A percentile compares a stretch with the other conserved stretches of the same genome.
These are phyloP conservation scores for Gouania willdenowi DNA, from an alignment of 2,797 vertebrate species.

Conservation along the genomic window DNA sequence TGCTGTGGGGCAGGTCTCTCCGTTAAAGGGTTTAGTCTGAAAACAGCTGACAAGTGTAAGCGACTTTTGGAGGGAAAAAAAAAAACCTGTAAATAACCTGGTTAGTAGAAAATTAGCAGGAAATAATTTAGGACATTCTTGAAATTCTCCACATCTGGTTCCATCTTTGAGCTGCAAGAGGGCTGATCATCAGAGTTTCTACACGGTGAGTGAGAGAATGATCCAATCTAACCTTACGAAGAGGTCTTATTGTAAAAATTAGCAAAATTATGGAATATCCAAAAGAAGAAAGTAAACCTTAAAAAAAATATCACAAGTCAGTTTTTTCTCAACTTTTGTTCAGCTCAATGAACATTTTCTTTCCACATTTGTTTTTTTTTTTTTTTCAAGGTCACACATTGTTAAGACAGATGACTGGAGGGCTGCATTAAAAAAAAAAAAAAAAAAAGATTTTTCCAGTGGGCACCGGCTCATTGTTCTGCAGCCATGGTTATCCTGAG, in stretches of 20 bases:
- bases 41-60: neutral
- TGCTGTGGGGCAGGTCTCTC: neutral
- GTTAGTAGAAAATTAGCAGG: conserved; percentile 33
- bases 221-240: too few species aligned
- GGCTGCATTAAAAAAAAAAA: too few species aligned
- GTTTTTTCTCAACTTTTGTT: too few species aligned
- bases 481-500: conserved; percentile 49
- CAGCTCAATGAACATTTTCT: too few species aligned
- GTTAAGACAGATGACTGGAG: conserved; percentile 4
- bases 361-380: neutral
- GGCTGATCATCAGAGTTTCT: conserved; percentile 2
- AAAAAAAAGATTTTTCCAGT: conserved; percentile 37
- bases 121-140: conserved; percentile 55
- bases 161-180: conserved; percentile 2
- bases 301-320: too few species aligned
- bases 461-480: conserved; percentile 66
- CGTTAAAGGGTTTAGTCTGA: conserved; percentile 5
- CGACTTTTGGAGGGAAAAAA: neutral
- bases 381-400: conserved; percentile 13
- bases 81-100: conserved; percentile 3
- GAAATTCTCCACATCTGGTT: conserved; percentile 41
- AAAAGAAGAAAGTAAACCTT: too few species aligned
- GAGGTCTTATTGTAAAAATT: too few species aligned
- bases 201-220: conserved; percentile 56
- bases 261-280: too few species aligned